Conservation (phyloP, 2,888 invertebrate species). For the Aleiodes testaceus region DNA sequence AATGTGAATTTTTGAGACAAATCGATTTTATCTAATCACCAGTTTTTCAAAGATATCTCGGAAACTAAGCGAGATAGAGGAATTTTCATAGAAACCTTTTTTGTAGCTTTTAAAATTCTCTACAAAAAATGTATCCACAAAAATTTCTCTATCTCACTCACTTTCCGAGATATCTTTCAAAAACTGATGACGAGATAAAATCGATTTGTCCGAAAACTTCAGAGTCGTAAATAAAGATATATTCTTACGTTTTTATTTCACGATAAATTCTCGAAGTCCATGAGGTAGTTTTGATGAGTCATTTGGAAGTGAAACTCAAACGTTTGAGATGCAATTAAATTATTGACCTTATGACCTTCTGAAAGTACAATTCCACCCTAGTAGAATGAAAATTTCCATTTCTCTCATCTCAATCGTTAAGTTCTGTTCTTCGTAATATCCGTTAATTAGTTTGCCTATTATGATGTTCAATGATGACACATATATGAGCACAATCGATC, state of each 20-base stretch:
- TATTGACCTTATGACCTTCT: slow-evolving; percentile 20
- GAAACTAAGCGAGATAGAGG: no score
- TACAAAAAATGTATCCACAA: no score
- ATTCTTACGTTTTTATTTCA: neutral
- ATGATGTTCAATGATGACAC: slow-evolving; percentile 14
- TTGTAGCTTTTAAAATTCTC: no score
- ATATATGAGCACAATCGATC: slow-evolving; percentile 27
- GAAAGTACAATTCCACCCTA: neutral
- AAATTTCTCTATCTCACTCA: no score
- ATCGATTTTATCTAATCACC: no score
- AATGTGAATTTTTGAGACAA: no score
- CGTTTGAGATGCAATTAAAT: slow-evolving; percentile 17
- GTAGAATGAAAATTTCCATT: slow-evolving; percentile 14
- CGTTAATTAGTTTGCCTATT: slow-evolving; percentile 30
- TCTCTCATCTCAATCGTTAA: slow-evolving; percentile 17
- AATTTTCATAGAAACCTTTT: no score
- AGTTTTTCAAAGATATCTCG: no score
- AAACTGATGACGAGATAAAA: no score
- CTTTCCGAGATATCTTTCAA: no score
- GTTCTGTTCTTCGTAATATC: slow-evolving; percentile 12
- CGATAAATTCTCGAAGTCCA: neutral
- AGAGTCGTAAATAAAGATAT: no score
- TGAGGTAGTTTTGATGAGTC: neutral
- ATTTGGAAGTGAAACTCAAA: neutral
- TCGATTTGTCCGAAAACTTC: no score